Evolutionary conservation across 1,140 invertebrate species (phyloP).

Genomic region (Zaprionus nigranus): DNA sequence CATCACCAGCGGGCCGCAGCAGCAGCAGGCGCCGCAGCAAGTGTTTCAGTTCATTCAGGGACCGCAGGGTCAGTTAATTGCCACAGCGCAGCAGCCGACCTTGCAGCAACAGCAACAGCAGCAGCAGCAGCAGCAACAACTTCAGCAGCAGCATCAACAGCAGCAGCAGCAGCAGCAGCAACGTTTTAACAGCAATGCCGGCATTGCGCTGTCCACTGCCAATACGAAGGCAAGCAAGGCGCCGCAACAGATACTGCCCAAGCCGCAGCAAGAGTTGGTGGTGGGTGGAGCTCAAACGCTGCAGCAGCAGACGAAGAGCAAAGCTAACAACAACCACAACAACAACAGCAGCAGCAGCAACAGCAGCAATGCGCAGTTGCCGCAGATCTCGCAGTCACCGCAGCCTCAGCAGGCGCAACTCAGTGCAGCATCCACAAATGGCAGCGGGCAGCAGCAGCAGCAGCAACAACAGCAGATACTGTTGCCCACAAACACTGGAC

Average conservation of each 20-base stretch:
- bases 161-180: slow-evolving; percentile 57
- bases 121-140: slow-evolving; percentile 24
- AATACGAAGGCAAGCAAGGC: slow-evolving; percentile 70
- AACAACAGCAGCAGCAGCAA: slow-evolving; percentile 29
- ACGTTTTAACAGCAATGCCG: slow-evolving; percentile 53
- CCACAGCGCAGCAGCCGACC: slow-evolving; percentile 58
- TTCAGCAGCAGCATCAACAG: slow-evolving; percentile 51
- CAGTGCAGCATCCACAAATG: slow-evolving; percentile 47
- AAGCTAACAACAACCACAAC: slow-evolving; percentile 24
- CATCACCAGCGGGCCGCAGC: slow-evolving; percentile 58
- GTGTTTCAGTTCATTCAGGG: slow-evolving; percentile 83
- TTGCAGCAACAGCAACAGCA: slow-evolving; percentile 58
- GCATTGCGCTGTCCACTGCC: slow-evolving; percentile 49
- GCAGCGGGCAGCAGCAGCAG: slow-evolving; percentile 41
- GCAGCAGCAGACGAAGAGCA: slow-evolving; percentile 55
- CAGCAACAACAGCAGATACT: slow-evolving; percentile 75
- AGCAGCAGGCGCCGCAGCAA: slow-evolving; percentile 73
- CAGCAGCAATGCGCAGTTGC: slow-evolving; percentile 47
- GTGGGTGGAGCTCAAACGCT: slow-evolving; percentile 21
- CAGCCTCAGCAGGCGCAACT: slow-evolving; percentile 67
- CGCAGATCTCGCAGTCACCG: slow-evolving; percentile 75
- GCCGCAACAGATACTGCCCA: slow-evolving; percentile 81
- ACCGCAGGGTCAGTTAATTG: slow-evolving; percentile 80
- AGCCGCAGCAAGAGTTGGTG: slow-evolving; percentile 69
- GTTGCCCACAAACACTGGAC: slow-evolving; percentile 68